Evolutionary conservation across 2,888 invertebrate species (phyloP).

Genomic region (Philhelius pedissequus): DNA sequence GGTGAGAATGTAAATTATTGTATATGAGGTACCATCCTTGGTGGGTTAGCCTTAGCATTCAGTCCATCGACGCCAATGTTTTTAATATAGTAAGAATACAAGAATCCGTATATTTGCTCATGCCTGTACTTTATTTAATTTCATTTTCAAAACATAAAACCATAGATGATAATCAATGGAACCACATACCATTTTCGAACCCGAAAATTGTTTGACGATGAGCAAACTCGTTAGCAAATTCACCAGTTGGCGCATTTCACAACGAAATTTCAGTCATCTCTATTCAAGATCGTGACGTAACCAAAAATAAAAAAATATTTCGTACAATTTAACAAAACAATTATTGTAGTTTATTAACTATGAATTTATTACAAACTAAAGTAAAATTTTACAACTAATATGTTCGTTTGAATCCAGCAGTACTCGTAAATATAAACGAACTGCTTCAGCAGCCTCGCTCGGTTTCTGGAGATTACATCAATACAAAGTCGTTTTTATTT

Average conservation of each 20-base stretch:
- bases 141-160: too few relatives aligned
- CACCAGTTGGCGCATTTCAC: not conserved
- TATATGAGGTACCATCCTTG: too few relatives aligned
- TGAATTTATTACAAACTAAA: slow-evolving; percentile 12
- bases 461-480: not conserved
- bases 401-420: not conserved
- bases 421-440: not conserved
- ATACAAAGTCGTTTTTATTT: not conserved
- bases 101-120: too few relatives aligned
- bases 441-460: not conserved
- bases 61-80: too few relatives aligned
- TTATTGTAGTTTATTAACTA: slow-evolving; percentile 15
- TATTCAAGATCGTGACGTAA: not conserved
- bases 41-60: too few relatives aligned
- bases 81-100: too few relatives aligned
- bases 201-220: too few relatives aligned
- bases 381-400: not conserved
- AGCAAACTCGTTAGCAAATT: too few relatives aligned
- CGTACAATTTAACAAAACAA: slow-evolving; percentile 10
- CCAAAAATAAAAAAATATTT: not conserved
- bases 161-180: too few relatives aligned
- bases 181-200: too few relatives aligned
- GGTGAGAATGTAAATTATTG: too few relatives aligned
- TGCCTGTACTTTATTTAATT: too few relatives aligned
- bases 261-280: not conserved